phyloP scores from a whole-genome alignment of 1,140 invertebrate genomes.

The Leucophenga varia region DNA sequence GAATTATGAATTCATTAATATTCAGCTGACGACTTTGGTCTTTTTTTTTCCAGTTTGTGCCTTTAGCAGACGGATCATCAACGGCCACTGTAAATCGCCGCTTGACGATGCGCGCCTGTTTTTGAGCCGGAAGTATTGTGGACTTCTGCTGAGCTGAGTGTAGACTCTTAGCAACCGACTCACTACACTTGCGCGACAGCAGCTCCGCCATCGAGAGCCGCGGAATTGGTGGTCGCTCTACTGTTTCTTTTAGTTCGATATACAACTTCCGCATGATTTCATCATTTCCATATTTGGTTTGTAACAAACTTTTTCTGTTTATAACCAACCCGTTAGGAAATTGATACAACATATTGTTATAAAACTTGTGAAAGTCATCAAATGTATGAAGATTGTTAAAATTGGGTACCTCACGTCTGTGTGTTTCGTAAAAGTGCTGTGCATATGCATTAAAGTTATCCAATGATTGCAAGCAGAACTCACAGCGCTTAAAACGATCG shows the following conservation, averaged over 20 bases:
- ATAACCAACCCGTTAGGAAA: constrained; percentile 22
- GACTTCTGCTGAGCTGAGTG: no score
- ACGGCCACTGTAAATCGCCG: no score
- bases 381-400: constrained; percentile 7
- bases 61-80: no score
- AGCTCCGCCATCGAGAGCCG: no score
- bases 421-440: constrained; percentile 16
- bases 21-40: no score
- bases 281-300: constrained; percentile 14
- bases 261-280: constrained; percentile 7
- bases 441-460: constrained; percentile 9
- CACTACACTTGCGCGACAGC: no score
- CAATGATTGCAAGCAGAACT: constrained; percentile 6
- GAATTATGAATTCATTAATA: no score
- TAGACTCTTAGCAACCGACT: no score
- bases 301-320: constrained; percentile 3
- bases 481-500: constrained; percentile 10
- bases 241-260: constrained; percentile 11
- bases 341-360: constrained; percentile 8
- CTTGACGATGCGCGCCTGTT: no score
- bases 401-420: constrained; percentile 1
- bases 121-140: no score
- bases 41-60: no score
- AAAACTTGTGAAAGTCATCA: constrained; percentile 4
- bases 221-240: constrained; percentile 19